Percentiles rank a stretch among this genome's conserved stretches.
Evolutionary conservation across 2,888 invertebrate species (phyloP).

Genomic region (Chaitophorus viminalis): DNA sequence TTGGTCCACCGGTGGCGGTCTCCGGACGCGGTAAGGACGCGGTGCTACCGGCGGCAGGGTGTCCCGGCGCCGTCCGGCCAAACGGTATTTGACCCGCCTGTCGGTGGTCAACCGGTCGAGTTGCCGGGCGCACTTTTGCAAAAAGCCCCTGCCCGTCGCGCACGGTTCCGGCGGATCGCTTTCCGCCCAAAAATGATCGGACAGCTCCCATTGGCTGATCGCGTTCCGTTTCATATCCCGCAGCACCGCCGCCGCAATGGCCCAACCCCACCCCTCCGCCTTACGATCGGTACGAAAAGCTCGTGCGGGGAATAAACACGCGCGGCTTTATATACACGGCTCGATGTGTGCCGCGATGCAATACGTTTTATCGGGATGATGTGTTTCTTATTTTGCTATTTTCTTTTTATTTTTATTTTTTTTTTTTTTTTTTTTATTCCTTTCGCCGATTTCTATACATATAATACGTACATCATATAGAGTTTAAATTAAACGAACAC

Average conservation of each 20-base stretch:
- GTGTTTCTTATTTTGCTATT: too few species aligned
- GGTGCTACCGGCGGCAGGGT: background rate
- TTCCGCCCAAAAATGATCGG: constrained; percentile 57
- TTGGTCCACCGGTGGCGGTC: constrained; percentile 16
- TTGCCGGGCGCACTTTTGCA: constrained; percentile 28
- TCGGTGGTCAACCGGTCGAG: constrained; percentile 37
- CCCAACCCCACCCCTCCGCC: too few species aligned
- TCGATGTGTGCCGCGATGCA: too few species aligned
- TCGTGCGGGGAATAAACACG: too few species aligned
- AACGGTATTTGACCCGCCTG: constrained; percentile 39
- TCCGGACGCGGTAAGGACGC: background rate
- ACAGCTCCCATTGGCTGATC: constrained; percentile 48
- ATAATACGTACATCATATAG: too few species aligned
- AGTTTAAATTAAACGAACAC: too few species aligned
- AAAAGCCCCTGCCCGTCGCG: constrained; percentile 3
- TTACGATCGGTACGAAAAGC: too few species aligned
- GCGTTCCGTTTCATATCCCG: constrained; percentile 34
- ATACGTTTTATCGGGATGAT: too few species aligned
- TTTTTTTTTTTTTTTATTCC: too few species aligned
- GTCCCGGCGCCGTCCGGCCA: background rate
- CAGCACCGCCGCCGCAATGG: background rate
- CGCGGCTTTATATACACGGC: too few species aligned
- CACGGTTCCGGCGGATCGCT: constrained; percentile 52
- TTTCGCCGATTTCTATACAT: too few species aligned
- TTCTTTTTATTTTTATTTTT: too few species aligned